Percentiles rank a stretch among this genome's conserved stretches.
Conservation (phyloP, 1,140 invertebrate species). For the Campodea augens region DNA sequence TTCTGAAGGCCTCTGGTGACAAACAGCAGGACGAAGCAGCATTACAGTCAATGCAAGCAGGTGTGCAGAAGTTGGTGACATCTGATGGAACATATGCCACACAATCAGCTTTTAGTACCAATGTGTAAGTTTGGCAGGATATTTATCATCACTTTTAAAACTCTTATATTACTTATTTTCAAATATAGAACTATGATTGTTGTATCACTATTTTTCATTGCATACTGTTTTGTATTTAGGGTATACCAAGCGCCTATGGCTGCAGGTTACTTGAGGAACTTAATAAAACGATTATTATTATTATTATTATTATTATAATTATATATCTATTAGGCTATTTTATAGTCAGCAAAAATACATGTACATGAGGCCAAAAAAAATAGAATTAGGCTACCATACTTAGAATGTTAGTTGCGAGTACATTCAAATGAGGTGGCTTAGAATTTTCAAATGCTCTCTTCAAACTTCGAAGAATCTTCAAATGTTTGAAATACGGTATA, state of each 20-base stretch:
- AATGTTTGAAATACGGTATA: too few species aligned
- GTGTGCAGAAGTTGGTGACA: conserved; percentile 54
- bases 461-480: too few species aligned
- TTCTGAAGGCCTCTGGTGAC: conserved; percentile 47
- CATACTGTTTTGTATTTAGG: too few species aligned
- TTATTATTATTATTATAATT: conserved; percentile 8
- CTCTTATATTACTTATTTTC: neutral
- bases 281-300: conserved; percentile 1
- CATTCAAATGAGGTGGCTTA: too few species aligned
- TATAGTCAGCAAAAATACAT: too few species aligned
- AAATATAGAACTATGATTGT: neutral
- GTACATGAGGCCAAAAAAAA: too few species aligned
- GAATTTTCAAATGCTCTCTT: too few species aligned
- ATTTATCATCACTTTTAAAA: conserved; percentile 7
- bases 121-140: conserved; percentile 30
- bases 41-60: conserved; percentile 15
- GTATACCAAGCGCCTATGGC: too few species aligned
- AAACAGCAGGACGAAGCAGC: conserved; percentile 33
- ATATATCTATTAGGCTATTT: conserved; percentile 4
- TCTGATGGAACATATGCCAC: conserved; percentile 97
- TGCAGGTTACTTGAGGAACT: too few species aligned
- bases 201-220: too few species aligned
- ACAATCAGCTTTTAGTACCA: conserved; percentile 84
- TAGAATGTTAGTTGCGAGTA: too few species aligned
- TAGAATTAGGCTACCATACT: too few species aligned